Base-by-base conservation (phyloP, 2,797 vertebrate species). In the Emydoidea blandingii region DNA sequence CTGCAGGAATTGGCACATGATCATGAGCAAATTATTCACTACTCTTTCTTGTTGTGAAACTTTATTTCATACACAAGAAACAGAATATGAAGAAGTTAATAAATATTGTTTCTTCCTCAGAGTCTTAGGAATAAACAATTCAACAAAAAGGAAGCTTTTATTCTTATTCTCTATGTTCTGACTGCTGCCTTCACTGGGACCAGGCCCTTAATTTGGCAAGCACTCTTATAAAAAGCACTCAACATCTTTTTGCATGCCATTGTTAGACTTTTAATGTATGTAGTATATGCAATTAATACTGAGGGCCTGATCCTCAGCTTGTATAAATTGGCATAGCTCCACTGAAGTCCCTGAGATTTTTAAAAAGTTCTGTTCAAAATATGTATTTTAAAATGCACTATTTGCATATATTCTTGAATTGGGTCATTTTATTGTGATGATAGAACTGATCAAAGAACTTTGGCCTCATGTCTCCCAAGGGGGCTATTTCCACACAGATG, bases 81-180 rank as follows among this genome's bases (percentile, higher is more conserved):
- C 37, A 89, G 76, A 1, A 6, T 76, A 88, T 62, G 4, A 91
- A 93, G 74, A 91, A 91, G 86, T 90, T 90, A 94, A 95, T 86
- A 92, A 85, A 94, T 92, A 95, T 41, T 85, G 85, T 93, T 96
- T 95, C 72, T 94, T 92, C 85, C 53, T 37, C 68, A 87, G 87
- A 27, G 37, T 93, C 90, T 94, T 94, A 81, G 87, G 90, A 96
- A 90, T 91, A 95, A 97, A 96, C 88, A 94, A 83, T 90, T 78
- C 90, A 94, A 80, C 89, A 80, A 83, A 94, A 95, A 79, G 76
- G 65, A 96, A 86, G 53, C 23, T 56, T 96, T 97, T 95, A 79
- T 95, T 95, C 47, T 79, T 94, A 81, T 83, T 92, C 79, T 92
- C 49, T 78, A 11, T 37, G 85, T 94, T 86, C 12, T 34, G 34